phyloP scores from a whole-genome alignment of 2,888 invertebrate species.

The Chesias legatella region DNA sequence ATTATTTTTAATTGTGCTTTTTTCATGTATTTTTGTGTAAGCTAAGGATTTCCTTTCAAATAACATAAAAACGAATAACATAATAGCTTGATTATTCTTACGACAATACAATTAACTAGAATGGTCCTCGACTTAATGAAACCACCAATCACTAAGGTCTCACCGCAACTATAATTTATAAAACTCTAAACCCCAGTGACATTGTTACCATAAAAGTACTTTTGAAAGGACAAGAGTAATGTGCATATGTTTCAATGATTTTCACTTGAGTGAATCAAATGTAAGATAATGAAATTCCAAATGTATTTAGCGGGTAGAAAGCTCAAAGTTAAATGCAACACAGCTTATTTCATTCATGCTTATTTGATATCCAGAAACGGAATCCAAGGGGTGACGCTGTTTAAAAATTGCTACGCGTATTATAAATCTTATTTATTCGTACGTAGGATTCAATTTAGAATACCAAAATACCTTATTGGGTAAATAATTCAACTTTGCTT shows the following conservation, averaged over 20 bases:
- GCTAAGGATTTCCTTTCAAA: no score
- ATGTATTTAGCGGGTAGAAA: not conserved
- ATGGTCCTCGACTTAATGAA: constrained; percentile 34
- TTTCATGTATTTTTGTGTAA: no score
- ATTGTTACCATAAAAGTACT: constrained; percentile 37
- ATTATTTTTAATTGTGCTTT: no score
- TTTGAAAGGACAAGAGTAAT: constrained; percentile 49
- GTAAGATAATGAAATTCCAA: not conserved
- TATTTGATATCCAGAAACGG: constrained; percentile 36
- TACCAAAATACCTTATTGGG: not conserved
- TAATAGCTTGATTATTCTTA: constrained; percentile 6
- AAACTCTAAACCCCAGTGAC: constrained; percentile 44
- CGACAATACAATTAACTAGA: constrained; percentile 26
- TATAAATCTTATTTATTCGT: not conserved
- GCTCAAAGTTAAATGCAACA: not conserved
- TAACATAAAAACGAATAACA: not conserved
- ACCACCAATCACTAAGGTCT: constrained; percentile 40
- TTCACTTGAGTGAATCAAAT: constrained; percentile 10
- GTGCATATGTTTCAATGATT: constrained; percentile 56
- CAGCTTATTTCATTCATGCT: constrained; percentile 1
- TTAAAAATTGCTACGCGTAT: no score
- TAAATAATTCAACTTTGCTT: constrained; percentile 8
- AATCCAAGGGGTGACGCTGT: constrained; percentile 1
- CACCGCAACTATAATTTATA: constrained; percentile 32
- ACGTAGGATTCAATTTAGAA: constrained; percentile 3